A percentile compares a stretch with the other conserved stretches of the same genome.
Evolutionary conservation across 2,113 vertebrate species (phyloP).

Genomic region (Strix uralensis): DNA sequence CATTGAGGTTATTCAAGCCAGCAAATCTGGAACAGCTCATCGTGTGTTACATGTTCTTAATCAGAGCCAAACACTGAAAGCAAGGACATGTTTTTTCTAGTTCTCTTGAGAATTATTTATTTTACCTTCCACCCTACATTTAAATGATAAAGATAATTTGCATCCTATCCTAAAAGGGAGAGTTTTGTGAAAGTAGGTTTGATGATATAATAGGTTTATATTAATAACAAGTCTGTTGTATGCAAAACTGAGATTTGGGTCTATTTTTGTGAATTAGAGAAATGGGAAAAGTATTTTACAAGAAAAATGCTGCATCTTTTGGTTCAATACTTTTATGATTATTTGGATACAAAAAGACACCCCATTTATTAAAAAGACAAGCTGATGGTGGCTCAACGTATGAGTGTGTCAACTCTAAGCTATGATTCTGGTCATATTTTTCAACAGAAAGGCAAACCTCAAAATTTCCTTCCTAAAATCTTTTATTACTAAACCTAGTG

Average conservation of each 20-base stretch:
- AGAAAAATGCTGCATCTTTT: background rate
- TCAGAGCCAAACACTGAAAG: constrained; percentile 48
- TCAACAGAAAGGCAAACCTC: background rate
- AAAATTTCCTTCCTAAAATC: background rate
- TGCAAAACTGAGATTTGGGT: background rate
- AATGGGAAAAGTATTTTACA: background rate
- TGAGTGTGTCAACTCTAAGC: background rate
- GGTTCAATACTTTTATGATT: background rate
- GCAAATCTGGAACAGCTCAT: constrained; percentile 53
- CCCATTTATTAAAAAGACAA: background rate
- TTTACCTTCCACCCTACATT: constrained; percentile 16
- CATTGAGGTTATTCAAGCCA: constrained; percentile 30
- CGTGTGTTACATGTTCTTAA: background rate
- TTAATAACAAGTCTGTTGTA: background rate
- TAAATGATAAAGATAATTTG: constrained; percentile 12
- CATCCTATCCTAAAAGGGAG: background rate
- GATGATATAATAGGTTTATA: background rate
- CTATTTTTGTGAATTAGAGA: background rate
- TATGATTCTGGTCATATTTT: background rate
- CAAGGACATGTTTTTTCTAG: background rate
- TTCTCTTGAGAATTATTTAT: constrained; percentile 36
- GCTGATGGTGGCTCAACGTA: background rate
- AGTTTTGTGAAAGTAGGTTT: background rate
- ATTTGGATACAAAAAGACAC: background rate
- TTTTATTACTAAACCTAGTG: background rate